Percentiles rank a stretch among this genome's conserved stretches.
Evolutionary conservation across 2,888 invertebrate genomes (phyloP).

Genomic region (Pandemis cinnamomeana): DNA sequence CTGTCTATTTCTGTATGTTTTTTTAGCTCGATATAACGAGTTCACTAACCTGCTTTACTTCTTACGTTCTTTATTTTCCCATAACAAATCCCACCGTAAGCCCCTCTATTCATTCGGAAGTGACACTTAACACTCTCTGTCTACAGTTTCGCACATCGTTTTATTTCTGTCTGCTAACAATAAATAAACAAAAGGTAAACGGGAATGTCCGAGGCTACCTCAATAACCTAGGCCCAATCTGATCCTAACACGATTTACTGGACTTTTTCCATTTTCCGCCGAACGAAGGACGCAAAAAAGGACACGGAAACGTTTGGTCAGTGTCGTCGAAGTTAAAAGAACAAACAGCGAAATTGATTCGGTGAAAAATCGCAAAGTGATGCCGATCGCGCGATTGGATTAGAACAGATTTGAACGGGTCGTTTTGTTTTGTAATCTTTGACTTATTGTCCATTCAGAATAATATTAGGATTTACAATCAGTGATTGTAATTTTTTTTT

Average conservation of each 20-base stretch:
- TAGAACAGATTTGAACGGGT: neutral
- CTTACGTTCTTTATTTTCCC: too few species aligned
- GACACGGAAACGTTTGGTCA: constrained; percentile 18
- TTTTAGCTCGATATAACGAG: too few species aligned
- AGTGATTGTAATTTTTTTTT: too few species aligned
- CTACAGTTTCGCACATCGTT: neutral
- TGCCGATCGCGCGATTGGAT: neutral
- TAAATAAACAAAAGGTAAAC: constrained; percentile 12
- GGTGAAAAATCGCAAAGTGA: constrained; percentile 6
- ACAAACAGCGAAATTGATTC: constrained; percentile 11
- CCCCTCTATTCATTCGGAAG: neutral
- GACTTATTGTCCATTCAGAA: neutral
- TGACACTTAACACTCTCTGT: neutral
- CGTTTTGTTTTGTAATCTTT: neutral
- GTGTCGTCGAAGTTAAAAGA: constrained; percentile 14
- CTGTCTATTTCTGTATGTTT: too few species aligned
- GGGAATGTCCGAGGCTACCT: neutral
- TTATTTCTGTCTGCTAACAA: neutral
- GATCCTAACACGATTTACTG: constrained; percentile 19
- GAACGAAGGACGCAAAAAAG: constrained; percentile 13
- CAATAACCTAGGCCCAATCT: constrained; percentile 16
- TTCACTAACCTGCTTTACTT: too few species aligned
- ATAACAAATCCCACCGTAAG: neutral
- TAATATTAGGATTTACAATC: too few species aligned
- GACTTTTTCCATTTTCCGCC: constrained; percentile 19